phyloP scores from a whole-genome alignment of 2,888 invertebrate genomes.

The Capitulum mitella region DNA sequence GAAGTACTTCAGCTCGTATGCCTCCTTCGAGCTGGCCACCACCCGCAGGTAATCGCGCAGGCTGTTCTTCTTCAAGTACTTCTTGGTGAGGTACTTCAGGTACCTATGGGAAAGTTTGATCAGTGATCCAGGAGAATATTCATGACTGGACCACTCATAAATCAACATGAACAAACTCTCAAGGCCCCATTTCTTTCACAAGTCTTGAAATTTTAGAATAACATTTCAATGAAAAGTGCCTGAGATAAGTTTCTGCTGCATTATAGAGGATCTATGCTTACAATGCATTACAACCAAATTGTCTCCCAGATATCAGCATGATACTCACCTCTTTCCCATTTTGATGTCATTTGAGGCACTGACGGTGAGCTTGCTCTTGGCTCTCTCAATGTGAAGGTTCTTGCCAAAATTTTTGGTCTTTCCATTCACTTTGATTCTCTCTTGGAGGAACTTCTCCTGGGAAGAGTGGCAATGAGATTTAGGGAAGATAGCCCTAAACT shows the following conservation, averaged over 20 bases:
- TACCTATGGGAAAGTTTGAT: conserved; percentile 55
- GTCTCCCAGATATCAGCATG: too few species aligned
- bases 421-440: conserved; percentile 87
- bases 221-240: too few species aligned
- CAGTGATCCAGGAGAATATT: too few species aligned
- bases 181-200: too few species aligned
- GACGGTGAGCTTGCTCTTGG: conserved; percentile 87
- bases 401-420: conserved; percentile 95
- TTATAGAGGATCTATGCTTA: too few species aligned
- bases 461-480: conserved; percentile 37
- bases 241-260: too few species aligned
- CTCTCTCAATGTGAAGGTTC: conserved; percentile 76
- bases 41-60: conserved; percentile 98
- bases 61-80: conserved; percentile 98
- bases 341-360: conserved; percentile 64
- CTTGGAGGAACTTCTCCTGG: conserved; percentile 78
- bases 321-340: conserved; percentile 60
- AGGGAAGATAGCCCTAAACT: conserved; percentile 38
- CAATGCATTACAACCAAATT: too few species aligned
- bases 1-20: conserved; percentile 99
- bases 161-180: too few species aligned
- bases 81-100: conserved; percentile 97
- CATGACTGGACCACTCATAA: too few species aligned
- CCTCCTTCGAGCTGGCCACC: conserved; percentile 91
- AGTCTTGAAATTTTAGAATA: too few species aligned